Evolutionary conservation across 2,888 invertebrate genomes (phyloP).

Genomic region (Empis livida): DNA sequence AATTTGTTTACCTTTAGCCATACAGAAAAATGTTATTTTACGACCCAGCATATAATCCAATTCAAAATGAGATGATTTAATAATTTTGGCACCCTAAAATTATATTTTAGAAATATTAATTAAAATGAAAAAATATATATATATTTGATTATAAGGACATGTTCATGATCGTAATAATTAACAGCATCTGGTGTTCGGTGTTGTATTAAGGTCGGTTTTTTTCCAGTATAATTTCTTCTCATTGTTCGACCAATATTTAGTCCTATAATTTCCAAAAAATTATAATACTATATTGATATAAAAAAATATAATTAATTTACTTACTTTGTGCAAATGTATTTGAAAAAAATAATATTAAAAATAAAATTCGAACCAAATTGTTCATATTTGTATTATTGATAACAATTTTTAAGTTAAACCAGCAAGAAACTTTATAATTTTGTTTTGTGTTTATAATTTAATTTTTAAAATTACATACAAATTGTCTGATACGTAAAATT

Average conservation of each 20-base stretch:
- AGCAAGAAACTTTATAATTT: too few species aligned
- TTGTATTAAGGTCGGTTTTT: slow-evolving; percentile 38
- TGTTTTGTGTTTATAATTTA: too few species aligned
- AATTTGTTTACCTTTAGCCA: slow-evolving; percentile 56
- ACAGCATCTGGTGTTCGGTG: slow-evolving; percentile 80
- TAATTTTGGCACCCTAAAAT: slow-evolving; percentile 74
- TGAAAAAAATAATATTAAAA: neutral
- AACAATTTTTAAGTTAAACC: too few species aligned
- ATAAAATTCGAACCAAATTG: too few species aligned
- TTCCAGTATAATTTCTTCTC: slow-evolving; percentile 33
- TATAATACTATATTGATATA: too few species aligned
- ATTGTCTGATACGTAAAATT: too few species aligned
- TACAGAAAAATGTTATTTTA: slow-evolving; percentile 86
- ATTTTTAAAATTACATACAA: too few species aligned
- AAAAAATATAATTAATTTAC: slow-evolving; percentile 4
- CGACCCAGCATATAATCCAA: slow-evolving; percentile 85
- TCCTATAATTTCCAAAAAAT: slow-evolving; percentile 17
- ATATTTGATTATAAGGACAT: slow-evolving; percentile 46
- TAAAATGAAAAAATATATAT: neutral
- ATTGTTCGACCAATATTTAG: slow-evolving; percentile 29
- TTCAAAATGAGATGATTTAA: slow-evolving; percentile 81
- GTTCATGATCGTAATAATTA: slow-evolving; percentile 79
- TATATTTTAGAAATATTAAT: neutral
- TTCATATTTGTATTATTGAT: too few species aligned
- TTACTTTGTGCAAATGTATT: slow-evolving; percentile 19